A percentile compares a stretch with the other conserved stretches of the same genome.
Evolutionary conservation across 2,113 vertebrate genomes (phyloP).

Genomic region (Anarhynchus alexandrinus): DNA sequence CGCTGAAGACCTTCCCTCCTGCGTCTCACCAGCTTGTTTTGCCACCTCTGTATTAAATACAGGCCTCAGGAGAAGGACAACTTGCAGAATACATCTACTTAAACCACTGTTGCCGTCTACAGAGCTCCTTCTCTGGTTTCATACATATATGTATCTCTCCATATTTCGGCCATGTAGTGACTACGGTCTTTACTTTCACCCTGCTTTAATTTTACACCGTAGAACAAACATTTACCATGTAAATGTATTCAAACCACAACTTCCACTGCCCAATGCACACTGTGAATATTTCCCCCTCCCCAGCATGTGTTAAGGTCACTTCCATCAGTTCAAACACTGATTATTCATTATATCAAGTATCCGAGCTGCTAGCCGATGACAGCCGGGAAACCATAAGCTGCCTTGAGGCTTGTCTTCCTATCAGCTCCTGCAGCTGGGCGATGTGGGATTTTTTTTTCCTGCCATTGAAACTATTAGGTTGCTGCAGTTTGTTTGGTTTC

Average conservation of each 20-base stretch:
- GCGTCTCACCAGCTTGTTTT: neutral
- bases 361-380: constrained; percentile 21
- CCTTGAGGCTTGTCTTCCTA: constrained; percentile 55
- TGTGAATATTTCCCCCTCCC: neutral
- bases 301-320: constrained; percentile 17
- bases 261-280: neutral
- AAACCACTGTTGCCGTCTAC: neutral
- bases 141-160: too few relatives aligned
- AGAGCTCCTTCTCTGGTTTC: neutral
- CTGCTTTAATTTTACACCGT: neutral
- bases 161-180: neutral
- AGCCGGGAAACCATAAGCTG: constrained; percentile 57
- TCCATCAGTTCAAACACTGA: constrained; percentile 33
- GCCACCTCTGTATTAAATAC: neutral
- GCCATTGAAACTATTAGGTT: constrained; percentile 48
- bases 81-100: neutral
- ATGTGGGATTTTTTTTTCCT: neutral
- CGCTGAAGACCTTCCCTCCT: neutral
- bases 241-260: neutral
- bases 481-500: constrained; percentile 51
- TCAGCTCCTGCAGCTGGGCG: constrained; percentile 15
- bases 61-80: neutral
- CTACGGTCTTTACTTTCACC: neutral
- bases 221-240: neutral
- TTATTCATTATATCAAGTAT: constrained; percentile 51